Percentiles rank a stretch among this genome's conserved stretches.
These are phyloP conservation scores for Drosophila pegasa DNA, from an alignment of 2,888 invertebrate genomes.

Conservation along the genomic window DNA sequence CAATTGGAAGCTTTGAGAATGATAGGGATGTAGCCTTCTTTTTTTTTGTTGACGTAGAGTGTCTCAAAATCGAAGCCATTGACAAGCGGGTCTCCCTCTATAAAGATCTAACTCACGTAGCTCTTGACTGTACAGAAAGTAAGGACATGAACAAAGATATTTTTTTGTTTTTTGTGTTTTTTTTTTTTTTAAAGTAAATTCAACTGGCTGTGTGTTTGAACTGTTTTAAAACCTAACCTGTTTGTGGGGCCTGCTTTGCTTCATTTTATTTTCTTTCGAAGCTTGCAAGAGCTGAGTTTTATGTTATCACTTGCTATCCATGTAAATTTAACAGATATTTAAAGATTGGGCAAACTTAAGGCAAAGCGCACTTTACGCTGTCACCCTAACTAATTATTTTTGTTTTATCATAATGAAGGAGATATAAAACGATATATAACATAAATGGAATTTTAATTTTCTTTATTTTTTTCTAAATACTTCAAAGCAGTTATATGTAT, in stretches of 20 bases:
- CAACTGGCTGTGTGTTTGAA: neutral
- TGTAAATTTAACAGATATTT: too few relatives aligned
- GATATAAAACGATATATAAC: too few relatives aligned
- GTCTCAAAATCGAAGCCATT: neutral
- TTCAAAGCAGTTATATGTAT: too few relatives aligned
- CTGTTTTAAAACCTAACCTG: neutral
- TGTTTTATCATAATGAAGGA: too few relatives aligned
- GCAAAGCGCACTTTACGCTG: too few relatives aligned
- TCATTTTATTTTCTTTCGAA: neutral
- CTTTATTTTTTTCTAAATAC: too few relatives aligned
- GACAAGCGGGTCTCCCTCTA: neutral
- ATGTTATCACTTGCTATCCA: neutral
- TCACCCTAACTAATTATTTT: too few relatives aligned
- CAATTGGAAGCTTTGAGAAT: neutral
- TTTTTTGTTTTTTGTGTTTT: neutral
- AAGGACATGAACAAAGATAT: neutral
- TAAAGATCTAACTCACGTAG: neutral
- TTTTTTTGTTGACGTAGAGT: too few relatives aligned
- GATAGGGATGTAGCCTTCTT: too few relatives aligned
- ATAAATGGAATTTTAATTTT: too few relatives aligned
- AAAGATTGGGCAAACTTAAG: too few relatives aligned
- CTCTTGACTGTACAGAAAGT: neutral
- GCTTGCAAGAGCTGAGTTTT: conserved; percentile 2
- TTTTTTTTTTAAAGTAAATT: neutral
- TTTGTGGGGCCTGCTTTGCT: conserved; percentile 9